Evolutionary conservation across 2,797 vertebrate genomes (phyloP), one percentile per base, ranked within the genome.

Genomic region (Ciconia nigra): DNA sequence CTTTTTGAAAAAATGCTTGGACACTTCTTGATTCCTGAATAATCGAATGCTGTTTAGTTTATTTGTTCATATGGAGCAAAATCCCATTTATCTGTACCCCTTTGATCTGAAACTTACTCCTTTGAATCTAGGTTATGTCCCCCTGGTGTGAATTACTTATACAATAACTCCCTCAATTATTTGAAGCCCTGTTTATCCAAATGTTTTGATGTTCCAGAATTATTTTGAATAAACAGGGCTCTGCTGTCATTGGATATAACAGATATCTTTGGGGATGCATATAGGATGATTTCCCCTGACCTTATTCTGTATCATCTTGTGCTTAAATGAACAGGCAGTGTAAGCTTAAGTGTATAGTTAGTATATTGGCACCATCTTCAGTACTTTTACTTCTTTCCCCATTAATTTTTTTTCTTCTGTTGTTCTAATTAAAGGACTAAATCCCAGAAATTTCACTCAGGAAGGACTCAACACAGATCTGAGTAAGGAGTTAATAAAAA

Each of bases 111-210:
- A 97, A 97, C 83, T 94, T 88, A n/a, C 52, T 96, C 84, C 87
- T 94, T 89, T 95, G 97, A 98, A 98, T 97, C 95, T 97, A 97
- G 97, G 97, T 97, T 98, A 96, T 80, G 91, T 98, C 98, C 97
- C 98, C 79, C 85, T 97, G 96, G 96, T 96, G 66, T 96, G 94
- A 98, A 97, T 97, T 97, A 96, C 97, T 98, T 98, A 97, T 94
- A 95, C 89, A 94, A 93, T 81, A 98, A 97, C 77, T 97, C 95
- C 93, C 97, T 97, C 89, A 96, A 98, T 98, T 97, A 97, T 97
- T 97, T 83, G 93, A 97, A 97, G 92, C 63, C 85, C 96, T 98
- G 90, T 98, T 98, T 98, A 98, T 95, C 91, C 94, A 97, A 97
- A 98, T 98, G 98, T 97, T 98, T 98, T 97, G 93, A 96, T 97